Percentiles rank a stretch among this genome's conserved stretches.
Evolutionary conservation across 2,888 invertebrate species (phyloP).

Genomic region (Caenorhabditis becei): DNA sequence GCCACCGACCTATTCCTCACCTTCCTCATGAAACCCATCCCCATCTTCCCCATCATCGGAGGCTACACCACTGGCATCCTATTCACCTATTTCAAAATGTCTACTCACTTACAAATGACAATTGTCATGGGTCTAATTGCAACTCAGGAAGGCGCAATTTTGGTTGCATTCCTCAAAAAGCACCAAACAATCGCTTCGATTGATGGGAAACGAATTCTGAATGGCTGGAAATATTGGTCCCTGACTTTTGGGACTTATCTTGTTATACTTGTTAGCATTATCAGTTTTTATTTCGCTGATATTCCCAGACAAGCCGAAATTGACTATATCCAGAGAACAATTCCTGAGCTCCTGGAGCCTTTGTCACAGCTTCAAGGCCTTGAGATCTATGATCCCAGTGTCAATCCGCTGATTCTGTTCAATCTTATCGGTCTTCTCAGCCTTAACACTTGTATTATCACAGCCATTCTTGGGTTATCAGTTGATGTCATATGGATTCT

Average conservation of each 20-base stretch:
- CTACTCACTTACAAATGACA: slow-evolving; percentile 18
- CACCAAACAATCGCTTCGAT: slow-evolving; percentile 25
- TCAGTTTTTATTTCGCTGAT: neutral
- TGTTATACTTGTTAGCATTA: neutral
- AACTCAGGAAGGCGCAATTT: slow-evolving; percentile 12
- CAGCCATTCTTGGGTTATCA: neutral
- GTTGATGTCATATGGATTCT: slow-evolving; percentile 1
- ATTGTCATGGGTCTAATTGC: slow-evolving; percentile 10
- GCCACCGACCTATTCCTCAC: slow-evolving; percentile 13
- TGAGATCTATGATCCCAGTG: slow-evolving; percentile 18
- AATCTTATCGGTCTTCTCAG: neutral
- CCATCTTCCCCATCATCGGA: slow-evolving; percentile 23
- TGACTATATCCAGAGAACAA: neutral
- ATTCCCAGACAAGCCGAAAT: no score
- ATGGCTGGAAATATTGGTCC: neutral
- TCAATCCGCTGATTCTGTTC: neutral
- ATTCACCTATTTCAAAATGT: neutral
- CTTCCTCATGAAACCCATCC: slow-evolving; percentile 32
- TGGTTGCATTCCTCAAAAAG: slow-evolving; percentile 19
- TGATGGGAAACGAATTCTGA: neutral
- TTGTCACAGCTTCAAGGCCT: neutral
- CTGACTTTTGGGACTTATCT: neutral
- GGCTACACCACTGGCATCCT: slow-evolving; percentile 15
- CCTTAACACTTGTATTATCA: neutral
- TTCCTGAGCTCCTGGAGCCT: neutral